Evolutionary conservation across 2,113 vertebrate species (phyloP).

Genomic region (Syngnathus floridae): DNA sequence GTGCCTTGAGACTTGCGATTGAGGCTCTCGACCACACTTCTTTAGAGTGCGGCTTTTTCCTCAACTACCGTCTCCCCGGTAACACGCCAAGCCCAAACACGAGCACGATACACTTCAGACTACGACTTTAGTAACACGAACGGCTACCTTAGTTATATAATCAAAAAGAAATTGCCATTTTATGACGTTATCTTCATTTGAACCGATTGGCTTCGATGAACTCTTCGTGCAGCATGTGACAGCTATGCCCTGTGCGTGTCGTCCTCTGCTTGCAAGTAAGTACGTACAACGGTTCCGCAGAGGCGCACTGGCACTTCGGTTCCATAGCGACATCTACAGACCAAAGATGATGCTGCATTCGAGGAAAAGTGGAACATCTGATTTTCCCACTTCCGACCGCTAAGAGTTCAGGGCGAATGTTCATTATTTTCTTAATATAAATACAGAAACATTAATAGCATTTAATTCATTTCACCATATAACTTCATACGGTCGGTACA

Average conservation of each 20-base stretch:
- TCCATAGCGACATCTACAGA: not conserved
- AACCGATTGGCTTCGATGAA: constrained; percentile 1
- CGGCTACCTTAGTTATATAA: not conserved
- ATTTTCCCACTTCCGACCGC: too few relatives aligned
- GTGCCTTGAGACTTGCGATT: not conserved
- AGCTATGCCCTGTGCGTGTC: constrained; percentile 42
- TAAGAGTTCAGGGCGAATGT: too few relatives aligned
- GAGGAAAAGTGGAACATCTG: too few relatives aligned
- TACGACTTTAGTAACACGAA: not conserved
- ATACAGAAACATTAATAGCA: too few relatives aligned
- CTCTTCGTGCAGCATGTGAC: constrained; percentile 36
- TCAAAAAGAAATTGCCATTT: not conserved
- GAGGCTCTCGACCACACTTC: not conserved
- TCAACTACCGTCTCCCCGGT: constrained; percentile 29
- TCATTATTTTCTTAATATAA: too few relatives aligned
- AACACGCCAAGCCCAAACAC: constrained; percentile 15
- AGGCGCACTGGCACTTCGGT: not conserved
- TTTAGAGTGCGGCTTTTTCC: not conserved
- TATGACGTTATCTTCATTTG: not conserved
- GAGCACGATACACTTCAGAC: constrained; percentile 6
- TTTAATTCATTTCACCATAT: too few relatives aligned
- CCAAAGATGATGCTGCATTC: not conserved
- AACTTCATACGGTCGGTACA: too few relatives aligned
- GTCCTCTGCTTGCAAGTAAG: constrained; percentile 32
- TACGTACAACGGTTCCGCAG: constrained; percentile 25